These are phyloP conservation scores for Gonatopus flavifemur DNA, from an alignment of 1,140 invertebrate genomes.

Conservation along the genomic window DNA sequence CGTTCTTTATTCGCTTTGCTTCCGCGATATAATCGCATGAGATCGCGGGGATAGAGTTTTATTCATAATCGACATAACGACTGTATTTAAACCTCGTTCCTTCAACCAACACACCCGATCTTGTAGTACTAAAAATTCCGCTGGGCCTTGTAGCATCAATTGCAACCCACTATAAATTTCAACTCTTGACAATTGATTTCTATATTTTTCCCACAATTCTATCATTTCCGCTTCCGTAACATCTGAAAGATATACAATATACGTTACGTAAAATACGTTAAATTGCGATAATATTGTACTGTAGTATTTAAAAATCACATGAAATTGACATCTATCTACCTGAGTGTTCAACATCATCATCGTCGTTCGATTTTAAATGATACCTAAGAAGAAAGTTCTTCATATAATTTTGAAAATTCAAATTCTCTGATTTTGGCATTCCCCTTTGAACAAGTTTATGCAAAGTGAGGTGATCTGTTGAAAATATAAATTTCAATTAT, in stretches of 20 bases:
- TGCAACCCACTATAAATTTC: conserved; percentile 50
- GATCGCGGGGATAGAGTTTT: conserved; percentile 49
- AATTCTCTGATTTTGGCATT: conserved; percentile 55
- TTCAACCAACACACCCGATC: conserved; percentile 46
- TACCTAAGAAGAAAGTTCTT: conserved; percentile 50
- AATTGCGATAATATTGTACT: too few species aligned
- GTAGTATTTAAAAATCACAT: too few species aligned
- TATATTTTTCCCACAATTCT: conserved; percentile 37
- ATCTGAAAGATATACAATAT: too few species aligned
- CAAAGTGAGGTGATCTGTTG: conserved; percentile 58
- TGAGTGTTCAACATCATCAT: too few species aligned
- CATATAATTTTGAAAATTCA: conserved; percentile 59
- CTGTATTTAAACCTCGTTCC: conserved; percentile 34
- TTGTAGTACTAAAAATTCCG: conserved; percentile 45
- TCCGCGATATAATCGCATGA: conserved; percentile 47
- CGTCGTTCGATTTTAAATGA: conserved; percentile 17
- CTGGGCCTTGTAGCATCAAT: conserved; percentile 46
- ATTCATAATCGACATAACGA: conserved; percentile 38
- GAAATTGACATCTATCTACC: too few species aligned
- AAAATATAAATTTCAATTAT: conserved; percentile 14
- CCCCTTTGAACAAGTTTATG: conserved; percentile 63
- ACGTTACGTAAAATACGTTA: too few species aligned
- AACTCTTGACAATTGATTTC: conserved; percentile 27
- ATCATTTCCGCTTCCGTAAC: conserved; percentile 29
- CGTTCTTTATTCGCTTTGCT: too few species aligned